A percentile compares a stretch with the other conserved stretches of the same genome.
These are phyloP conservation scores for Microctonus hyperodae DNA, from an alignment of 2,888 invertebrate genomes.

Conservation along the genomic window DNA sequence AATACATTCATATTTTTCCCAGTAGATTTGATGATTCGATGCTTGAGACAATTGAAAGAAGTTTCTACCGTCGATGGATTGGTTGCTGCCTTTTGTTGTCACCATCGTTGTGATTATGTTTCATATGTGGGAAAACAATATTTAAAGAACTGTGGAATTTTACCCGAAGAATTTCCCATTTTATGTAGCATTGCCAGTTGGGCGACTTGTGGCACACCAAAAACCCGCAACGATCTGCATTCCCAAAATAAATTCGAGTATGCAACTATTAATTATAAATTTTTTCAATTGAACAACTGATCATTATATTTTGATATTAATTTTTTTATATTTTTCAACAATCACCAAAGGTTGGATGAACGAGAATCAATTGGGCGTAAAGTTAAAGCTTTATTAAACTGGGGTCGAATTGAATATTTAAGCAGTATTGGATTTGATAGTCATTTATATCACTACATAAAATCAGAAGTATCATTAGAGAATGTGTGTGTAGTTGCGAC, in stretches of 20 bases:
- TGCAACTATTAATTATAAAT: neutral
- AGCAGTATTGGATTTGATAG: constrained; percentile 68
- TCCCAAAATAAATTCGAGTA: neutral
- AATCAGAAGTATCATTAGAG: constrained; percentile 73
- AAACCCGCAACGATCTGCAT: constrained; percentile 63
- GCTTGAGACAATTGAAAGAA: constrained; percentile 66
- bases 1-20: constrained; percentile 33
- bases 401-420: constrained; percentile 74
- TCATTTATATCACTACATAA: constrained; percentile 72
- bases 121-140: constrained; percentile 75
- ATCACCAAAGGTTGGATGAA: constrained; percentile 47
- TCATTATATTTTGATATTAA: neutral
- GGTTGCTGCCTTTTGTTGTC: constrained; percentile 88
- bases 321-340: constrained; percentile 9
- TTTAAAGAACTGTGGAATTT: constrained; percentile 67
- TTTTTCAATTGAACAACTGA: neutral
- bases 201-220: constrained; percentile 83
- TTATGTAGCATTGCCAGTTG: constrained; percentile 86
- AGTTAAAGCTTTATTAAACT: constrained; percentile 81
- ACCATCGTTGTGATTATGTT: constrained; percentile 81
- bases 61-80: constrained; percentile 66
- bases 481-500: constrained; percentile 79
- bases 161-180: constrained; percentile 73
- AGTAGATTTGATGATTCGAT: constrained; percentile 77
- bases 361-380: constrained; percentile 73